Base-by-base conservation (phyloP, 2,888 invertebrate species). In the Callosobruchus maculatus region DNA sequence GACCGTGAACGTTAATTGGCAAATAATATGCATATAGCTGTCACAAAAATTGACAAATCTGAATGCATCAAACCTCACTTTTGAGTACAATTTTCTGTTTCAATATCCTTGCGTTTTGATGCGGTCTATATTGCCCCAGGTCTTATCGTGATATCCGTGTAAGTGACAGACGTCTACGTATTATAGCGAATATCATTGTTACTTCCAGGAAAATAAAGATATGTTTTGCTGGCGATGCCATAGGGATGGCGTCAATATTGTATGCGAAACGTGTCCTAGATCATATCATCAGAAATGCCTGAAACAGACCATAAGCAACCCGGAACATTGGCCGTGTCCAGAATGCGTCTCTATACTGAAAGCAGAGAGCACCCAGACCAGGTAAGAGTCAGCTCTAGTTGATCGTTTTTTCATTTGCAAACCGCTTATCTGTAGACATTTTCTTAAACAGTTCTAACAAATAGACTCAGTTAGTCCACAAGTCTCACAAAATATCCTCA, bases 141-240 rank as follows among this genome's bases (percentile, higher is more conserved):
- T 18, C 1, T 49, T 13, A 49, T 49, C 49, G 13, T 18, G 49
- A 7, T 13, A 9, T 21, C 21, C 68, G 68, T 66, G 22, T 66
- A 9, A 71, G 66, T 20, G 67, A 66, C 18, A 66, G 67, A 66
- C 22, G 66, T 71, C 66, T 21, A 13, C 20, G 21, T 68, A 18
- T 68, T 49, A 30, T 31, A 66, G 20, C 22, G 22, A 22, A 22
- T 18, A 22, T 72, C 66, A 20, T 72, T 72, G n/a, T 69, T 75
- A 74, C 74, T 82, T 85, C 68, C 75, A 90, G 90, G 82, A 82
- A 68, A 88, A 90, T 22, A 89, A 90, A 83, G 96, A 97, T 86
- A 89, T 91, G 20, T 97, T 93, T 86, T 98, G 98, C 86, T 98
- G 97, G 97, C 89, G 94, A 77, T 98, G 98, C 83, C 96, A 97